These are phyloP conservation scores for Pygocentrus nattereri DNA, from an alignment of 2,797 vertebrate species.

Conservation along the genomic window DNA sequence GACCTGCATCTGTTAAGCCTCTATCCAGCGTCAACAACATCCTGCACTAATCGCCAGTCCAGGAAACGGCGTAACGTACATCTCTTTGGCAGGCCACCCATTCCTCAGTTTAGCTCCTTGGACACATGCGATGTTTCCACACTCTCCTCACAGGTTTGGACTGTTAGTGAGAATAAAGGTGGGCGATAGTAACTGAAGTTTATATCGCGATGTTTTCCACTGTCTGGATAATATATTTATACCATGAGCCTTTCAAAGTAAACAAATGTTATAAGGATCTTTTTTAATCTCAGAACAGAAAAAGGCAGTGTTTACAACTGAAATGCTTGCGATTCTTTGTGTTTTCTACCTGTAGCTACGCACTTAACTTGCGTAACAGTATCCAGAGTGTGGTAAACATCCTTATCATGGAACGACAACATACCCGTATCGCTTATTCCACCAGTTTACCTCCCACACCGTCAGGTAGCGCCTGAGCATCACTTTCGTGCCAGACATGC, in stretches of 20 bases:
- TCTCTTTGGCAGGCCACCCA: slow-evolving; percentile 1
- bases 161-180: neutral
- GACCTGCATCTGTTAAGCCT: slow-evolving; percentile 69
- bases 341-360: no score
- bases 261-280: no score
- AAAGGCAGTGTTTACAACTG: no score
- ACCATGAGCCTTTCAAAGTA: no score
- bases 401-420: no score
- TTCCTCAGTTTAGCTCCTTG: slow-evolving; percentile 7
- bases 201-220: neutral
- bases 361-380: no score
- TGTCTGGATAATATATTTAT: neutral
- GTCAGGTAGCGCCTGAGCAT: neutral
- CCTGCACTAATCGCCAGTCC: slow-evolving; percentile 34
- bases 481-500: neutral
- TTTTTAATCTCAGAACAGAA: no score
- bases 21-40: slow-evolving; percentile 50
- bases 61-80: slow-evolving; percentile 33
- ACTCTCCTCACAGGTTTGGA: no score
- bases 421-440: no score
- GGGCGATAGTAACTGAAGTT: neutral
- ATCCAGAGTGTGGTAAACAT: no score
- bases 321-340: no score
- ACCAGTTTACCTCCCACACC: no score
- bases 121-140: neutral